phyloP scores from a whole-genome alignment of 2,888 invertebrate species.

The Patella ulyssiponensis region DNA sequence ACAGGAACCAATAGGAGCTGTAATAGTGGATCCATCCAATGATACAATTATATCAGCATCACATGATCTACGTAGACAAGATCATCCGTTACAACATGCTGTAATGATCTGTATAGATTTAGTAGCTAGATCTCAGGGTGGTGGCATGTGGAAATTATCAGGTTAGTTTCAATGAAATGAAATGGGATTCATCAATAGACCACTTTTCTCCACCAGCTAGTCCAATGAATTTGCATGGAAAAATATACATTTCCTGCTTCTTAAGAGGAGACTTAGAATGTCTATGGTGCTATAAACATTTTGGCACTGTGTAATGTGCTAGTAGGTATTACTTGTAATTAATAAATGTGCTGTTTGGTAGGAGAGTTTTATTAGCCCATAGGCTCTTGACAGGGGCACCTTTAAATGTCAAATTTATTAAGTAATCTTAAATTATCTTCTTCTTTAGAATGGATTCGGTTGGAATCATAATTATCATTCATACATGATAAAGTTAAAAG shows the following conservation, averaged over 20 bases:
- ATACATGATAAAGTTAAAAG: too few relatives aligned
- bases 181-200: not conserved
- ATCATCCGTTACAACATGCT: slow-evolving; percentile 86
- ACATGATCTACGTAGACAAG: slow-evolving; percentile 71
- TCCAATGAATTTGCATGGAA: not conserved
- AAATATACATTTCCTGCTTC: not conserved
- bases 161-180: slow-evolving; percentile 26
- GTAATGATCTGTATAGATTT: slow-evolving; percentile 88
- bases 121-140: slow-evolving; percentile 86
- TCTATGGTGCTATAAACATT: too few relatives aligned
- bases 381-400: too few relatives aligned
- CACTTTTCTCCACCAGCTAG: too few relatives aligned
- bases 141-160: slow-evolving; percentile 78
- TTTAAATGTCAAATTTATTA: too few relatives aligned
- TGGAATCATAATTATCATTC: too few relatives aligned
- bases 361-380: too few relatives aligned
- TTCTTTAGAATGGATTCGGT: too few relatives aligned
- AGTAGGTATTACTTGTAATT: too few relatives aligned
- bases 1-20: slow-evolving; percentile 72
- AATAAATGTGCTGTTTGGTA: too few relatives aligned
- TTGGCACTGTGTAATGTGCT: too few relatives aligned
- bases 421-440: too few relatives aligned
- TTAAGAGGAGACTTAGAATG: not conserved
- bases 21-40: slow-evolving; percentile 84
- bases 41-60: slow-evolving; percentile 81